Conservation (phyloP, 30 jellyfish, hydroid and myxozoan species). For the Phacellophora camtschatica region DNA sequence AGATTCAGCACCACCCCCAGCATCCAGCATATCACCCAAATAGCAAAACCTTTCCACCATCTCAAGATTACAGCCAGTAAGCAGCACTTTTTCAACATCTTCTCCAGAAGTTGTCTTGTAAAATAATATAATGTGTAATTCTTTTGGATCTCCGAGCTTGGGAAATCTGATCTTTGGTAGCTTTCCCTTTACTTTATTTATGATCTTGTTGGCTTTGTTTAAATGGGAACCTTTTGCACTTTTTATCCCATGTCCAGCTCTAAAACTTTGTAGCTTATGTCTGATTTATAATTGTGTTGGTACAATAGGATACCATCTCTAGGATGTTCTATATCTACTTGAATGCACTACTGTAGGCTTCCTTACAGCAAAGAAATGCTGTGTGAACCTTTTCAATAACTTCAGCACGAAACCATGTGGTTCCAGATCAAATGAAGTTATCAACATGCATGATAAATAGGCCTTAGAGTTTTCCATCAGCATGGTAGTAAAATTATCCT, state of each 20-base stretch:
- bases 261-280: neutral
- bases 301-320: neutral
- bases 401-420: neutral
- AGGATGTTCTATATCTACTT: neutral
- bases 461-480: neutral
- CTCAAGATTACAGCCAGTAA: no score
- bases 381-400: neutral
- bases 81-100: no score
- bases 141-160: constrained; percentile 12
- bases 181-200: neutral
- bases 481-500: neutral
- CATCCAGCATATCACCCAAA: no score
- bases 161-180: constrained; percentile 2
- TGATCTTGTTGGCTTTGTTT: constrained; percentile 8
- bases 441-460: constrained; percentile 18
- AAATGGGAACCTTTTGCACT: neutral
- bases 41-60: no score
- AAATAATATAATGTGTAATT: neutral
- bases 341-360: neutral
- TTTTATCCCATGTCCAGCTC: neutral
- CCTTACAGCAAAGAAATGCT: neutral
- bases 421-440: constrained; percentile 12
- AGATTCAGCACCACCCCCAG: no score
- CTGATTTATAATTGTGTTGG: neutral
- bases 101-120: constrained; percentile 17